phyloP scores from a whole-genome alignment of 2,797 vertebrate species.

The Dipus sagitta region DNA sequence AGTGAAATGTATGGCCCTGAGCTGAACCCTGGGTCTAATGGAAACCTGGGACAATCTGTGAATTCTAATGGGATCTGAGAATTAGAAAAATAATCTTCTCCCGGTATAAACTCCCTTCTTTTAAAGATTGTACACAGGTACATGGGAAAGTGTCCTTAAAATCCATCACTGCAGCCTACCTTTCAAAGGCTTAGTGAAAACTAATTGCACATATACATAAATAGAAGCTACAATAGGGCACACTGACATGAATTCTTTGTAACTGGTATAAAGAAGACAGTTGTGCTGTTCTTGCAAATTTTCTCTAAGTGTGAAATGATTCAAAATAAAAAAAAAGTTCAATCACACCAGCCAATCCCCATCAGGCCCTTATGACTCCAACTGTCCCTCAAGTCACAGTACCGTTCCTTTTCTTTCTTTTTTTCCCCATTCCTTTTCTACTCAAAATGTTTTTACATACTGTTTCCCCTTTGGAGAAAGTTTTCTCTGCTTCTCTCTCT shows the following conservation, averaged over 20 bases:
- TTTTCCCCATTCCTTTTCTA: background rate
- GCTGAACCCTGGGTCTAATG: background rate
- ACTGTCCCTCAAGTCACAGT: background rate
- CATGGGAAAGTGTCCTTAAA: background rate
- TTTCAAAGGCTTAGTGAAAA: background rate
- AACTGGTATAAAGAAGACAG: background rate
- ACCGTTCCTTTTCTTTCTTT: background rate
- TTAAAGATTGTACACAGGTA: background rate
- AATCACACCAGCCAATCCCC: background rate
- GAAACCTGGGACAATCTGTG: background rate
- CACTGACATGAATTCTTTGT: background rate
- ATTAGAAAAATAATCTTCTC: background rate
- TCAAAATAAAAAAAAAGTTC: background rate
- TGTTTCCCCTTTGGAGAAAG: background rate
- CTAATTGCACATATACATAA: background rate
- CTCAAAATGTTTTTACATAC: fast-evolving
- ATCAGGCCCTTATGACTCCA: background rate
- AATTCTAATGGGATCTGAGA: background rate
- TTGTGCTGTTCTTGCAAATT: background rate
- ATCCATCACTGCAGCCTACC: too few relatives aligned
- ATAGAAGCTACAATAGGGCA: background rate
- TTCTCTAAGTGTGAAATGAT: constrained; percentile 22
- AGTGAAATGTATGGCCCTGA: background rate
- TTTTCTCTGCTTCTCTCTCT: too few relatives aligned
- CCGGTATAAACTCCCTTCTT: background rate